Conservation (phyloP, 2,797 vertebrate genomes). For the Pseudocheirus occidentalis region DNA sequence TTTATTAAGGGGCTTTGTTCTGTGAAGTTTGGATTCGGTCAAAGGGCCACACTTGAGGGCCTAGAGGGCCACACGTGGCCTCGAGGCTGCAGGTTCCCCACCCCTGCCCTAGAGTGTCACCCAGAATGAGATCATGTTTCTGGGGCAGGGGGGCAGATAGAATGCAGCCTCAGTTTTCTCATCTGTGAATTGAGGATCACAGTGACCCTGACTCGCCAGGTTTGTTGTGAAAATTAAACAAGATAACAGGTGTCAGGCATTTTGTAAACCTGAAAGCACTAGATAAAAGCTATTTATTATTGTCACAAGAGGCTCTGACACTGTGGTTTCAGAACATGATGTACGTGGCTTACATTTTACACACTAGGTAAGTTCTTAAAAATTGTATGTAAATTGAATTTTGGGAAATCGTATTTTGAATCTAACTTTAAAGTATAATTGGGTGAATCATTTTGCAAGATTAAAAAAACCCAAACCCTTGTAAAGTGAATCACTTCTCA, state of each 20-base stretch:
- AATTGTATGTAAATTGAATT: neutral
- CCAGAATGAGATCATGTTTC: neutral
- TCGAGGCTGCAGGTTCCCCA: too few species aligned
- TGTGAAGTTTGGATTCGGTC: too few species aligned
- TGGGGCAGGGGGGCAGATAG: neutral
- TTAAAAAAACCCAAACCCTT: neutral
- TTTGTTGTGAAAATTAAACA: neutral
- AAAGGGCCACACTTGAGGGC: too few species aligned
- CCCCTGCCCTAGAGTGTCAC: neutral
- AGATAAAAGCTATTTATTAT: neutral
- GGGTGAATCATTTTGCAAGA: neutral
- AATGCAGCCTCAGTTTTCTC: neutral
- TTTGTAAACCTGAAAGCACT: neutral
- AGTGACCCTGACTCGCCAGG: too few species aligned
- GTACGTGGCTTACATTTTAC: neutral
- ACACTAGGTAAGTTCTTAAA: neutral
- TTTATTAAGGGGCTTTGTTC: too few species aligned
- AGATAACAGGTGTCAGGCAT: neutral
- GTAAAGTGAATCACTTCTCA: neutral
- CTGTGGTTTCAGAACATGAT: neutral
- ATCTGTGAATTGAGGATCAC: neutral
- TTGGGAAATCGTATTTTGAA: conserved; percentile 20
- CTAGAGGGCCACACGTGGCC: too few species aligned
- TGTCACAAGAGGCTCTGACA: neutral
- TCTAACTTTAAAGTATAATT: neutral